Evolutionary conservation across 1,140 invertebrate species (phyloP), one percentile per base, ranked within the genome.

Genomic region (Hylaeus anthracinus): DNA sequence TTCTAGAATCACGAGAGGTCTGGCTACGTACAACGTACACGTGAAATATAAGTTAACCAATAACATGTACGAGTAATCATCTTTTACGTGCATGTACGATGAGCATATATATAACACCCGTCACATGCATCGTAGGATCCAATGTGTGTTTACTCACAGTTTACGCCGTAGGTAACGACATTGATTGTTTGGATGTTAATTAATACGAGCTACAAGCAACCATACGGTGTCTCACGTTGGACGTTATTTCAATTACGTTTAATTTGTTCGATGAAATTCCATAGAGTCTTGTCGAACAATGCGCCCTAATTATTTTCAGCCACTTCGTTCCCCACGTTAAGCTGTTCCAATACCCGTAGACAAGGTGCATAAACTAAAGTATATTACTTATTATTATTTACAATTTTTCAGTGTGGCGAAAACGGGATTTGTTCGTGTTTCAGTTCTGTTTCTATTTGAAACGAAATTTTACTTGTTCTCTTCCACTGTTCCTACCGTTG

Each of bases 171-270:
- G 43, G 15, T 77, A 60, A 61, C 64, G 37, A 1, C 14, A 69
- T 77, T 77, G 45, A 69, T 69, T 77, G 41, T 45, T 41, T 14
- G 74, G 9, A 69, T 61, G 37, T 53, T 77, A 77, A 77, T 69
- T 77, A 69, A 60, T 55, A 37, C n/a, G 10, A 26, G 37, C 5
- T 37, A n/a, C 58, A 37, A 63, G 6, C n/a, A 15, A 43, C 8
- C 63, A 6, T 56, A 37, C 8, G 26, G 61, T 37, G 5, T 63
- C 26, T 26, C 26, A 26, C 26, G 26, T 26, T 26, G 26, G 26
- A 26, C 26, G 26, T 26, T 71, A 45, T 63, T 64, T 51, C 12
- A 6, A 37, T 78, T 78, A 45, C 8, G 15, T 60, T n/a, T 8
- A 14, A n/a, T 55, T 53, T 14, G 6, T 56, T 65, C 15, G 39